These are phyloP conservation scores for Lysandra coridon DNA, from an alignment of 2,888 invertebrate species.

Conservation along the genomic window DNA sequence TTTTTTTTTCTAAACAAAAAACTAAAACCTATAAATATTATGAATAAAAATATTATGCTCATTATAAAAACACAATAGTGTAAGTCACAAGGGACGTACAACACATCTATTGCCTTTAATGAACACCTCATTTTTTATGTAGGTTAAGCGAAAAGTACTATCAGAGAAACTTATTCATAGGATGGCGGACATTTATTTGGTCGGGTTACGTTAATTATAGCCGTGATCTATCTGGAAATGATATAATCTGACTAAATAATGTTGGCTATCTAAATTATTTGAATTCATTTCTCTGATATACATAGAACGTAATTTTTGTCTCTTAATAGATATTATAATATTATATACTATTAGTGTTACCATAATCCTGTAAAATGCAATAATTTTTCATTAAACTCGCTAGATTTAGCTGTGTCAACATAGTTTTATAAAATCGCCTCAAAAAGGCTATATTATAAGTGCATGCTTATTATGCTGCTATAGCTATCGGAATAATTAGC, in stretches of 20 bases:
- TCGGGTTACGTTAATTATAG: not conserved
- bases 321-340: not conserved
- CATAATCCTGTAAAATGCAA: not conserved
- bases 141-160: not conserved
- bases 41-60: not conserved
- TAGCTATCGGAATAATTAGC: not conserved
- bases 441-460: not conserved
- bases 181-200: not conserved
- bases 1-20: not conserved
- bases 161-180: not conserved
- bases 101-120: not conserved
- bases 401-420: not conserved
- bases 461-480: not conserved
- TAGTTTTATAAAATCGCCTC: not conserved
- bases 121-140: not conserved
- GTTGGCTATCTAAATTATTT: not conserved
- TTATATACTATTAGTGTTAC: not conserved
- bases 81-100: not conserved
- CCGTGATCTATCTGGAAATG: not conserved
- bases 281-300: not conserved
- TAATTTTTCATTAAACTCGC: not conserved
- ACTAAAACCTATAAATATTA: not conserved
- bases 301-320: not conserved
- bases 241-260: not conserved
- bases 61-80: not conserved